Conservation (phyloP, 2,888 invertebrate genomes). For the Mimas tiliae region DNA sequence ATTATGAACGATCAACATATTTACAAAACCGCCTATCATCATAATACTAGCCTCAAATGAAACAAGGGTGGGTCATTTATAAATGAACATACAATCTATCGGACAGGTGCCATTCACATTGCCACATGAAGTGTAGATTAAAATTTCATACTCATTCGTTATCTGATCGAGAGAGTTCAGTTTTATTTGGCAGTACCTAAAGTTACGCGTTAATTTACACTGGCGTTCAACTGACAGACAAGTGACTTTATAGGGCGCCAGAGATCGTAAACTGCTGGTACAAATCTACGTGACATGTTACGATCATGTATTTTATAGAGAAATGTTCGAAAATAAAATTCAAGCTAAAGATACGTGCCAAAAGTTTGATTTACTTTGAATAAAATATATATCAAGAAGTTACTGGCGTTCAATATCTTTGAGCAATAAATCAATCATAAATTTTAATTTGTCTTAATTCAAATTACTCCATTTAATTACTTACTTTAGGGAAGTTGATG, state of each 20-base stretch:
- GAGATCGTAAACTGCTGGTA: constrained; percentile 14
- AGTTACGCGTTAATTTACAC: constrained; percentile 19
- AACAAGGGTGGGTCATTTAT: neutral
- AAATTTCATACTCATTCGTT: constrained; percentile 9
- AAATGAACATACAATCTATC: constrained; percentile 18
- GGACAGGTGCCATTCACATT: constrained; percentile 16
- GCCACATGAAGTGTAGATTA: constrained; percentile 3
- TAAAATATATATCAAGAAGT: too few relatives aligned
- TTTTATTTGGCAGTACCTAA: constrained; percentile 21
- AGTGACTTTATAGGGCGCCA: constrained; percentile 19
- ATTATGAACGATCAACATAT: neutral
- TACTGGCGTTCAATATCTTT: too few relatives aligned
- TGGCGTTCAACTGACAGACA: constrained; percentile 22
- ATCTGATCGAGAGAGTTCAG: constrained; percentile 19
- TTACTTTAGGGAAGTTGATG: too few relatives aligned
- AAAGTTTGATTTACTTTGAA: too few relatives aligned
- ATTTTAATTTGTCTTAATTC: too few relatives aligned
- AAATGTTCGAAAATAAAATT: neutral
- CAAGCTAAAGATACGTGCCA: neutral
- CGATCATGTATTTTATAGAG: neutral
- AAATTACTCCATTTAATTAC: too few relatives aligned
- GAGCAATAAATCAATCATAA: too few relatives aligned
- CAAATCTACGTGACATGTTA: neutral
- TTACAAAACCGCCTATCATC: too few relatives aligned
- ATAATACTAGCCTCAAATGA: neutral